Conservation (phyloP, 2,797 vertebrate species). For the Onychomys torridus region DNA sequence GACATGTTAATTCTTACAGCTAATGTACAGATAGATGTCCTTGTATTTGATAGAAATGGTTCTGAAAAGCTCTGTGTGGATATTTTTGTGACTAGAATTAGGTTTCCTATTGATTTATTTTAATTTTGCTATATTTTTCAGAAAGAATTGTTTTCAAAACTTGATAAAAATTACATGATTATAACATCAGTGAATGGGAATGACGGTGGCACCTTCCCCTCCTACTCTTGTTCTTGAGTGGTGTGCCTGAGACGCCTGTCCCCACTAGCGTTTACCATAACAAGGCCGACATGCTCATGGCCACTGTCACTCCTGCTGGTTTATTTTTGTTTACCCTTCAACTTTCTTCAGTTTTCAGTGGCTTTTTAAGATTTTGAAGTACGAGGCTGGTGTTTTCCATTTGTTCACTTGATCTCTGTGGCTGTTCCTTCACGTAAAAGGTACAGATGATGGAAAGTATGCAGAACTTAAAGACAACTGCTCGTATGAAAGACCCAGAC, state of each 20-base stretch:
- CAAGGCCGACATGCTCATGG: neutral
- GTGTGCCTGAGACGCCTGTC: neutral
- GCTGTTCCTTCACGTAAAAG: neutral
- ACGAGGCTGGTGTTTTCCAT: conserved; percentile 13
- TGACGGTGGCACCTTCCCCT: neutral
- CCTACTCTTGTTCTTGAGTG: neutral
- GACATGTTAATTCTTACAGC: neutral
- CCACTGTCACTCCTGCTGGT: neutral
- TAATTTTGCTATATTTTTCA: conserved; percentile 47
- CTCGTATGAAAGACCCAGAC: neutral
- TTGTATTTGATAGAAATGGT: neutral
- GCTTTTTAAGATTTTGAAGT: conserved; percentile 38
- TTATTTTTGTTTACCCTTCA: conserved; percentile 52
- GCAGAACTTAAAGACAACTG: conserved; percentile 38
- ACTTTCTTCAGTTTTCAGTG: neutral
- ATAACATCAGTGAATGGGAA: neutral
- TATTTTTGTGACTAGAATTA: conserved; percentile 32
- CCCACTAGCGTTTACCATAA: neutral
- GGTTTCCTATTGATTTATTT: conserved; percentile 32
- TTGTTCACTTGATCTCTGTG: neutral
- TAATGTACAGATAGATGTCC: neutral
- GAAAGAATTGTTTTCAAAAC: conserved; percentile 50
- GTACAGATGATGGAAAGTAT: neutral
- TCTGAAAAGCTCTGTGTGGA: neutral
- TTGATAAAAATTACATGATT: conserved; percentile 14